A percentile compares a stretch with the other conserved stretches of the same genome.
These are phyloP conservation scores for Petrosia ficiformis DNA, from an alignment of 37 sponge, comb jelly and placozoan genomes.

Conservation along the genomic window DNA sequence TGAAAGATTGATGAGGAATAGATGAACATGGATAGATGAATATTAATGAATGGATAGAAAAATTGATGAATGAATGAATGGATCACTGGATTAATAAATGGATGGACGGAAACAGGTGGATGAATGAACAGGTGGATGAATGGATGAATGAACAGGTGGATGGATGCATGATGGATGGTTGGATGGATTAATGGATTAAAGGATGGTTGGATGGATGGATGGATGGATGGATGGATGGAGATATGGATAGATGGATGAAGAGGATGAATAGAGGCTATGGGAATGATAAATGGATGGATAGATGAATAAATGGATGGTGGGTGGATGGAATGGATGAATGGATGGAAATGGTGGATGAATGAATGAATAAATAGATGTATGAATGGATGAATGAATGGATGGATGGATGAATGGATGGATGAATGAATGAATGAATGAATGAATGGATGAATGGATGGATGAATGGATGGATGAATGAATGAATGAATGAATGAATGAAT, in stretches of 20 bases:
- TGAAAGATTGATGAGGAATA: slow-evolving; percentile 1
- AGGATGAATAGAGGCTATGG: background rate
- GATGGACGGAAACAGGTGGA: slow-evolving; percentile 16
- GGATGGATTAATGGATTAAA: no score
- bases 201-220: no score
- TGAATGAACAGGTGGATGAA: background rate
- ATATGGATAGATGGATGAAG: no score
- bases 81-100: slow-evolving; percentile 11
- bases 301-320: background rate
- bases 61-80: background rate
- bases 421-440: no score
- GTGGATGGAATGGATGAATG: background rate
- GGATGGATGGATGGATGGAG: no score
- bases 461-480: no score
- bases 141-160: background rate
- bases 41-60: background rate
- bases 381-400: no score
- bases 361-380: no score
- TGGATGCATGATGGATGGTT: no score
- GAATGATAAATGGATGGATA: background rate
- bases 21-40: background rate
- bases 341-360: no score
- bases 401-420: no score
- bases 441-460: no score
- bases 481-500: background rate